Evolutionary conservation across 2,113 vertebrate genomes (phyloP).

Genomic region (Dasyornis broadbenti): DNA sequence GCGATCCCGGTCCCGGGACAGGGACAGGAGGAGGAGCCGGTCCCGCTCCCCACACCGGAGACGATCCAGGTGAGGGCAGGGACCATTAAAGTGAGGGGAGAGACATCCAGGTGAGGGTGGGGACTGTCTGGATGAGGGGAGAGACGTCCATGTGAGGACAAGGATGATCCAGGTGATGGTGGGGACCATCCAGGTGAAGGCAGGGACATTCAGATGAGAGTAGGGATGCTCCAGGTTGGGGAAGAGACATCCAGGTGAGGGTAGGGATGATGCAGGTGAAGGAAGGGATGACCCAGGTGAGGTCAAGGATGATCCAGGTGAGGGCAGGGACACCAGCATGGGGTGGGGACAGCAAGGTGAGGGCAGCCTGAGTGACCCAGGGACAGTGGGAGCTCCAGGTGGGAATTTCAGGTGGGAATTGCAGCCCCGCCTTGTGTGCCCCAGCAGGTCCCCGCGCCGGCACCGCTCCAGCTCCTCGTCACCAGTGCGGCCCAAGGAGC

Average conservation of each 20-base stretch:
- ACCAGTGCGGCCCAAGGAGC: slow-evolving; percentile 82
- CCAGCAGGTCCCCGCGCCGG: slow-evolving; percentile 80
- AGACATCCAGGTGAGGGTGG: not conserved
- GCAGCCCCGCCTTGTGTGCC: not conserved
- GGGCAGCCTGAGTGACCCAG: not conserved
- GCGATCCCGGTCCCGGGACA: slow-evolving; percentile 86
- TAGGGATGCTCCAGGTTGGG: not conserved
- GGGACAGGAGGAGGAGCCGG: slow-evolving; percentile 86
- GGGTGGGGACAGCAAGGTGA: not conserved
- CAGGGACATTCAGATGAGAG: not conserved
- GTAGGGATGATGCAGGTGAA: slow-evolving; percentile 81
- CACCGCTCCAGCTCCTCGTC: slow-evolving; percentile 87
- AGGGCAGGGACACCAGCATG: not conserved
- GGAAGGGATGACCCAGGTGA: rapidly evolving
- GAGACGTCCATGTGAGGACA: not conserved
- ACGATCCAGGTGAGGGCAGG: slow-evolving; percentile 81
- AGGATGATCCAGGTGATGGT: not conserved
- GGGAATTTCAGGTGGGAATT: not conserved
- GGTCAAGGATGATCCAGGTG: not conserved
- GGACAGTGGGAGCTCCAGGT: not conserved
- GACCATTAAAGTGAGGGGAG: not conserved
- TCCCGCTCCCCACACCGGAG: slow-evolving; percentile 90
- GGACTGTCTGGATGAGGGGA: not conserved
- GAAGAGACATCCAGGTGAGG: not conserved
- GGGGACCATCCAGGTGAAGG: not conserved